Conservation (phyloP, 2,113 vertebrate species). For the Strigops habroptila region DNA sequence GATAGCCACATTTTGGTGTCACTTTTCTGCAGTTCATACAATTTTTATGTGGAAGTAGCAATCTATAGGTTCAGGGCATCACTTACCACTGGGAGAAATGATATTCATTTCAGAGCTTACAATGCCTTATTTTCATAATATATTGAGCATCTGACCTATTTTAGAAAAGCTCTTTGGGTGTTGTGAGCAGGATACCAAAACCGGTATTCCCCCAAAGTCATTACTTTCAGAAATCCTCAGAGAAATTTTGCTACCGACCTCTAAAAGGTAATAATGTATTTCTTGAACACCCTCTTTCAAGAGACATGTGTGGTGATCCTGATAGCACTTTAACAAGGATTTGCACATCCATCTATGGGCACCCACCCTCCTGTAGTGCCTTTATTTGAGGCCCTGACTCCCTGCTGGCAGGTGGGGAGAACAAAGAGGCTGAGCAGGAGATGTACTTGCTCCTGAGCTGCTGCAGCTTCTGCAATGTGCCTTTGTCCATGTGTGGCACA, state of each 20-base stretch:
- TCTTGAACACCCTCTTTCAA: background rate
- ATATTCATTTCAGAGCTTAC: background rate
- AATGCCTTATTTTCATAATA: background rate
- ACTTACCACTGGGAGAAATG: rapidly evolving
- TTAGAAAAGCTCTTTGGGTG: rapidly evolving
- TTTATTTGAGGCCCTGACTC: rapidly evolving
- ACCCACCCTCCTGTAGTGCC: rapidly evolving
- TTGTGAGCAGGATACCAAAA: background rate
- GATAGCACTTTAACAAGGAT: background rate
- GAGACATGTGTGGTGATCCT: background rate
- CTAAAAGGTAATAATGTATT: background rate
- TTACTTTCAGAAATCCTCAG: background rate
- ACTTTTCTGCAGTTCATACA: background rate
- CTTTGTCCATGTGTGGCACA: background rate
- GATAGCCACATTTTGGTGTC: background rate
- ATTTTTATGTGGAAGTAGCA: background rate
- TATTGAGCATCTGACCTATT: background rate
- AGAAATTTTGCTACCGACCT: background rate
- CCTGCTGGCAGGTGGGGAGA: rapidly evolving
- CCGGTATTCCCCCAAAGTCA: background rate
- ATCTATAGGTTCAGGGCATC: background rate
- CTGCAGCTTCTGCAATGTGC: background rate
- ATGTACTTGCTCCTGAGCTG: background rate
- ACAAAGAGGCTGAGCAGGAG: background rate
- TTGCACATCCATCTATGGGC: background rate